Evolutionary conservation across 2,113 vertebrate genomes (phyloP).

Genomic region (Plectropomus leopardus): DNA sequence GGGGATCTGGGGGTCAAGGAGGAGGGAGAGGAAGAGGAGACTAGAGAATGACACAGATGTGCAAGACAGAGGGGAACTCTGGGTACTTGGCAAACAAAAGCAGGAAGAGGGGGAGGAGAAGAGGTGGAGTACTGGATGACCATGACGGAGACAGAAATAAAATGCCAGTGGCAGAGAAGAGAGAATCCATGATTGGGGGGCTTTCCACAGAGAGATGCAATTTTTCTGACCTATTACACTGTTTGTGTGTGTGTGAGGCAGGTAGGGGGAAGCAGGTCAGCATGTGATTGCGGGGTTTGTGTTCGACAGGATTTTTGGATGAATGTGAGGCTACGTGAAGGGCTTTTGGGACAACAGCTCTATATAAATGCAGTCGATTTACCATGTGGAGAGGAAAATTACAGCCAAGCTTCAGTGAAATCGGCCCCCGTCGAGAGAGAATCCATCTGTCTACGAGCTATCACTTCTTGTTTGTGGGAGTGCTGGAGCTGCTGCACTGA

Average conservation of each 20-base stretch:
- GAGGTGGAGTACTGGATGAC: slow-evolving; percentile 20
- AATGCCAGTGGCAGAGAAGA: slow-evolving; percentile 27
- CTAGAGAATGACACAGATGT: slow-evolving; percentile 66
- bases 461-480: slow-evolving; percentile 10
- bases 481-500: background rate
- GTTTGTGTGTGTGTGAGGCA: background rate
- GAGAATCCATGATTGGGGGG: slow-evolving; percentile 29
- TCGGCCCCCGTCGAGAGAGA: slow-evolving; percentile 17
- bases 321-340: slow-evolving; percentile 19
- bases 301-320: slow-evolving; percentile 4
- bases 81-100: slow-evolving; percentile 76
- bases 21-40: slow-evolving; percentile 49
- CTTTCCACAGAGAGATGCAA: slow-evolving; percentile 13
- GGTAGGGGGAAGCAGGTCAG: background rate
- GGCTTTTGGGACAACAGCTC: slow-evolving; percentile 33
- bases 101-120: slow-evolving; percentile 65
- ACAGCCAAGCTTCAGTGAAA: slow-evolving; percentile 36
- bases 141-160: slow-evolving; percentile 56
- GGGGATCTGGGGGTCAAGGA: slow-evolving; percentile 35
- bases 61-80: slow-evolving; percentile 56
- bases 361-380: slow-evolving; percentile 64
- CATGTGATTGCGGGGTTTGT: background rate
- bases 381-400: slow-evolving; percentile 50
- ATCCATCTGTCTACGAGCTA: slow-evolving; percentile 39
- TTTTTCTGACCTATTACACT: slow-evolving; percentile 4